phyloP scores from a whole-genome alignment of 64 coral and sea anemone species.

The Dendronephthya gigantea region DNA sequence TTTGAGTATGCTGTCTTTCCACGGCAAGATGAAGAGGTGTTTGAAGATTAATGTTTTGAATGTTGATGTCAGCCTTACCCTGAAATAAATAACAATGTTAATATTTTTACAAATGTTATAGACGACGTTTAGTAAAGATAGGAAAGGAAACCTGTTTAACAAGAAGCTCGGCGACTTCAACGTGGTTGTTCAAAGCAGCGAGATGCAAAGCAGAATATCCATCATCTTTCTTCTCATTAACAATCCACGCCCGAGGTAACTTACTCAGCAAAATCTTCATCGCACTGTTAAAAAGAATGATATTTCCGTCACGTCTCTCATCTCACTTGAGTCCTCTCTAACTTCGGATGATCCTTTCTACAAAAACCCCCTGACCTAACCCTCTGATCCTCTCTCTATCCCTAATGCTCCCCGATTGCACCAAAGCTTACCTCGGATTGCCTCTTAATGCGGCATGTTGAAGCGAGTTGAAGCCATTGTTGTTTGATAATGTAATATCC shows the following conservation, averaged over 20 bases:
- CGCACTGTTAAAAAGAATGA: slow-evolving; percentile 43
- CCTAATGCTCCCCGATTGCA: background rate
- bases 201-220: slow-evolving; percentile 82
- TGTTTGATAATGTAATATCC: slow-evolving; percentile 80
- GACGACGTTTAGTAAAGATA: too few relatives aligned
- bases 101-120: too few relatives aligned
- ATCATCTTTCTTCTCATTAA: slow-evolving; percentile 97
- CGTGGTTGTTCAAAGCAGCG: slow-evolving; percentile 81
- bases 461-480: slow-evolving; percentile 88
- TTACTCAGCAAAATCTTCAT: slow-evolving; percentile 85
- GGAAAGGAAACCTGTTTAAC: slow-evolving; percentile 69
- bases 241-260: slow-evolving; percentile 86
- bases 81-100: slow-evolving; percentile 21
- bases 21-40: slow-evolving; percentile 94
- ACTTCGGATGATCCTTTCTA: too few relatives aligned
- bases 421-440: slow-evolving; percentile 66
- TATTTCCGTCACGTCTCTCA: too few relatives aligned
- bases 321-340: too few relatives aligned
- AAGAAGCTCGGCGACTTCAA: slow-evolving; percentile 83
- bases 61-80: slow-evolving; percentile 89
- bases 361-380: too few relatives aligned
- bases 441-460: slow-evolving; percentile 86
- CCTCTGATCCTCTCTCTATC: background rate
- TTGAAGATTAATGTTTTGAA: slow-evolving; percentile 92
- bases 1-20: slow-evolving; percentile 89